phyloP scores from a whole-genome alignment of 2,113 vertebrate genomes.

The Bolborhynchus lineola region DNA sequence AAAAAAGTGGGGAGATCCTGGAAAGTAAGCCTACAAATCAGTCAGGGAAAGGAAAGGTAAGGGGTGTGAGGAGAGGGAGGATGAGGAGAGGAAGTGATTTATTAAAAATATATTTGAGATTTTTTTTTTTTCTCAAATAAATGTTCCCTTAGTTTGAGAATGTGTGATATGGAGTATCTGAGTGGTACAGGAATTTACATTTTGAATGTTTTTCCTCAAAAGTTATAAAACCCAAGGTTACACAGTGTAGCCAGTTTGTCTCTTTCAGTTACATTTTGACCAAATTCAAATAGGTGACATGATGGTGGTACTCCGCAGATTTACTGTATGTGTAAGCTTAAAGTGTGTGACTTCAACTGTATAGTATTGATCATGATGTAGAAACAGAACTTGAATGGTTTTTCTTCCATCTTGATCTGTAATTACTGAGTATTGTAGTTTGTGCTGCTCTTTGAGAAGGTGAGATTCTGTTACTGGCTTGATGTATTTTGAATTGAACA shows the following conservation, averaged over 20 bases:
- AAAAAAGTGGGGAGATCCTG: background rate
- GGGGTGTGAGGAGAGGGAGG: background rate
- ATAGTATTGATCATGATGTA: background rate
- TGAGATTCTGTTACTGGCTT: background rate
- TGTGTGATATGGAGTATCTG: background rate
- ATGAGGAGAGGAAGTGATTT: background rate
- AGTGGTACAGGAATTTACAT: background rate
- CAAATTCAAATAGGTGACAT: background rate
- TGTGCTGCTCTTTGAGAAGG: background rate
- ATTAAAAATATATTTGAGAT: background rate
- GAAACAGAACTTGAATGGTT: background rate
- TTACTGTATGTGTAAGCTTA: background rate
- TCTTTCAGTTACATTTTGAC: background rate
- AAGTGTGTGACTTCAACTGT: background rate
- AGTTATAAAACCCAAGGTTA: background rate
- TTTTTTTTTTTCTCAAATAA: background rate
- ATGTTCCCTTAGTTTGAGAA: background rate
- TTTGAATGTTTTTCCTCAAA: background rate
- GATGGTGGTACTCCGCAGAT: rapidly evolving
- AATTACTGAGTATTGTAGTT: background rate
- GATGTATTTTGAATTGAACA: background rate
- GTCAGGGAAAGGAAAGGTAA: rapidly evolving
- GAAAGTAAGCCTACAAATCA: background rate
- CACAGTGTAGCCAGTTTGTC: background rate
- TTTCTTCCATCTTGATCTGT: background rate